Base-by-base conservation (phyloP, 1,140 invertebrate species). In the Bombus polaris region DNA sequence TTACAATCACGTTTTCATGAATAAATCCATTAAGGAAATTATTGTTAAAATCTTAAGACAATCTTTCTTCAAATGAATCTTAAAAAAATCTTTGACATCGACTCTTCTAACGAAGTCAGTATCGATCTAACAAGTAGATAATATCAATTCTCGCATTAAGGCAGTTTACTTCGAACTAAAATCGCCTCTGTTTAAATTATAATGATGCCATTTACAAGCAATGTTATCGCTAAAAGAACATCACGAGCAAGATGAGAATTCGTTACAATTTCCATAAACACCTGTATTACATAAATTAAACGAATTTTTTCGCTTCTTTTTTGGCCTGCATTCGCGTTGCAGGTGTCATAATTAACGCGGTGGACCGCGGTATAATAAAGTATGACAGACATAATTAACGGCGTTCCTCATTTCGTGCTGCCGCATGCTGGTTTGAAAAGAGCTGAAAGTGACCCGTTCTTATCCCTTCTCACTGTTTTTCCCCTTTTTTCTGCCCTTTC, bases 361-460 rank as follows among this genome's bases (percentile, higher is more conserved):
- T 37, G 77, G 86, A 79, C 57, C 70, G 71, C 79, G 78, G 83
- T 72, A 88, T 86, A 88, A 90, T 81, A 88, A 90, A 90, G 86
- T 85, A 90, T 73, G 65, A 78, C 47, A 76, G 73, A 83, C 83
- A 66, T 90, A 90, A 90, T 90, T 90, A 90, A 90, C 83, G 81
- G 66, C 85, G 71, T 68, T 39, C 77, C 57, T 80, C 76, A 78
- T 88, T 85, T 80, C 74, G 68, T 62, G 70, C 35, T 68, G 72
- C 47, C 47, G 47, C 47, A 53, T 53, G 47, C 47, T 71, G 62
- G 68, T 77, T 59, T 90, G 81, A 78, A 90, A 90, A 90, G 83
- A 90, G 53, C 73, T 90, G 75, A 90, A 84, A 90, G 83, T 88
- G 90, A 86, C 83, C 78, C 72, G 74, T 72, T 83, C 89, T 90